Conservation (phyloP, 2,888 invertebrate genomes). For the Apoda limacodes region DNA sequence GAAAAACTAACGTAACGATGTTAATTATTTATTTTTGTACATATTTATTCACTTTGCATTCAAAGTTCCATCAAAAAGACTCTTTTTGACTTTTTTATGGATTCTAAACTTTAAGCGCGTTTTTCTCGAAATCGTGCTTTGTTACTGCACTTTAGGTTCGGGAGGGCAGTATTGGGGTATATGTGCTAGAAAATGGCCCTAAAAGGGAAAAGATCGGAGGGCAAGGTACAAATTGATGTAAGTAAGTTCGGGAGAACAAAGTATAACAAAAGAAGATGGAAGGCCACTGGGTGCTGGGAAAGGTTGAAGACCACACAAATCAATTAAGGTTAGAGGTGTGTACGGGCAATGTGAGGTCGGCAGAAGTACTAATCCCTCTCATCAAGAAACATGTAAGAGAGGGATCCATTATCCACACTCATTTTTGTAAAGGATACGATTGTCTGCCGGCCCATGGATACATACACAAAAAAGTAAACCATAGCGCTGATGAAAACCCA, state of each 20-base stretch:
- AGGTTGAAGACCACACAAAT: slow-evolving; percentile 16
- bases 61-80: too few relatives aligned
- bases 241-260: slow-evolving; percentile 20
- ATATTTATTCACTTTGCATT: too few relatives aligned
- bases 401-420: too few relatives aligned
- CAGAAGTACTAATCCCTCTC: slow-evolving; percentile 14
- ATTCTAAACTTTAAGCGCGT: too few relatives aligned
- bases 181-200: too few relatives aligned
- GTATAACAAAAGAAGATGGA: slow-evolving; percentile 15
- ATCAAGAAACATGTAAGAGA: slow-evolving; percentile 20
- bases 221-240: slow-evolving; percentile 19
- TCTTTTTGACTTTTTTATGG: too few relatives aligned
- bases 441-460: slow-evolving; percentile 12
- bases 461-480: slow-evolving; percentile 17
- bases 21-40: too few relatives aligned
- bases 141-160: too few relatives aligned
- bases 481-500: slow-evolving; percentile 11
- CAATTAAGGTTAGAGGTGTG: slow-evolving; percentile 16
- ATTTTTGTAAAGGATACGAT: slow-evolving; percentile 15
- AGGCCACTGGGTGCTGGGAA: slow-evolving; percentile 19
- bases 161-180: too few relatives aligned
- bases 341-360: slow-evolving; percentile 11
- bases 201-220: slow-evolving; percentile 18
- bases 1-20: too few relatives aligned
- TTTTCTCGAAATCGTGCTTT: too few relatives aligned